Conservation (phyloP, 2,113 vertebrate species). For the Chionis minor region DNA sequence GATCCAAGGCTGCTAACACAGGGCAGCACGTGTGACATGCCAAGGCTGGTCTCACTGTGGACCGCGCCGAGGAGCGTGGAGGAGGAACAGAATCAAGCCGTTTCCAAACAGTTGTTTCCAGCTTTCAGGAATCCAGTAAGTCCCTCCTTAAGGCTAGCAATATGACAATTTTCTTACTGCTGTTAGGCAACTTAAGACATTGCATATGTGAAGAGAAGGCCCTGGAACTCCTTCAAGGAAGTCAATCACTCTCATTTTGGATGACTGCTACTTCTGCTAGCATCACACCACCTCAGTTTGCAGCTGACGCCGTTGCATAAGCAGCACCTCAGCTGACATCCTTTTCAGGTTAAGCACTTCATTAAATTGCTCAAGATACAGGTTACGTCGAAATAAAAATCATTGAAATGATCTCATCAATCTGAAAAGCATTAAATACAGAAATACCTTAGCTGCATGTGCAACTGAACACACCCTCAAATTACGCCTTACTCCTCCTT, state of each 20-base stretch:
- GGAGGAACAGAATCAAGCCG: not conserved
- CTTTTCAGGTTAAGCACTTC: not conserved
- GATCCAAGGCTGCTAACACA: not conserved
- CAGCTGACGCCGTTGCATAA: not conserved
- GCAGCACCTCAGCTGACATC: not conserved
- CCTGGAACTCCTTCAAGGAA: not conserved
- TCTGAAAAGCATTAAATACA: not conserved
- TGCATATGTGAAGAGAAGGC: not conserved
- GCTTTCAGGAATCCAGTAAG: not conserved
- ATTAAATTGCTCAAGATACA: not conserved
- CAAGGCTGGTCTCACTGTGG: not conserved
- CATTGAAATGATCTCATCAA: not conserved
- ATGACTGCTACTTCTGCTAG: not conserved
- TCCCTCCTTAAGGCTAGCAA: not conserved
- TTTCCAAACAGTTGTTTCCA: not conserved
- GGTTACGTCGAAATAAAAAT: not conserved
- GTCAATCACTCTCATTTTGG: not conserved
- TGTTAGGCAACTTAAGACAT: not conserved
- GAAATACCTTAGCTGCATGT: not conserved
- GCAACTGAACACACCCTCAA: not conserved
- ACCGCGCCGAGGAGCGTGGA: not conserved
- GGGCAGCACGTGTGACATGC: accelerated
- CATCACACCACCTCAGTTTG: not conserved
- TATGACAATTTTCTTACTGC: not conserved
- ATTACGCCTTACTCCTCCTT: not conserved